Evolutionary conservation across 37 sponge, comb jelly and placozoan genomes (phyloP), one percentile per base, ranked within the genome.

Genomic region (Dysidea cf. avara): DNA sequence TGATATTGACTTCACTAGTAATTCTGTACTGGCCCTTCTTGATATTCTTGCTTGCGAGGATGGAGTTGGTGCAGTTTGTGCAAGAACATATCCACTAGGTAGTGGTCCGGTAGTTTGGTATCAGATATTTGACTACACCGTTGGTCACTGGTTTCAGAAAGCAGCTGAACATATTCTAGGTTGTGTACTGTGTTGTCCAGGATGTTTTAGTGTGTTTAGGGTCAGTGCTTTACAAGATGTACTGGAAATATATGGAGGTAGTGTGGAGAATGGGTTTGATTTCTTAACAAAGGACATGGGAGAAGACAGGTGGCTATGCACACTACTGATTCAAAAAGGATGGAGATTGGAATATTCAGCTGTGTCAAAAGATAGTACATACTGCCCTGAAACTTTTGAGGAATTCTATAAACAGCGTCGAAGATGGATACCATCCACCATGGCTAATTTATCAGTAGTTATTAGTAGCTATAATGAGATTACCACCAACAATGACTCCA

Each of bases 201-300:
- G n/a, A n/a, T n/a, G n/a, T n/a, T n/a, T n/a, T n/a, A n/a, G n/a
- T n/a, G n/a, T n/a, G n/a, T n/a, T n/a, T n/a, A n/a, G n/a, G n/a
- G n/a, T n/a, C n/a, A 86, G 84, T 5, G 90, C 95, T 53, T 49
- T 94, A 32, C 39, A 71, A 39, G 72, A 75, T 14, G 87, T 83
- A 22, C 67, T 94, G 38, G 74, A 79, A 12, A 71, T 54, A 13
- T 94, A 94, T 70, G 73, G 80, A 20, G 36, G 73, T 3, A 81
- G 77, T 2, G 95, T 83, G n/a, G n/a, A n/a, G n/a, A n/a, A n/a
- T n/a, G n/a, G n/a, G n/a, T n/a, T n/a, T n/a, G n/a, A n/a, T n/a
- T n/a, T n/a, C n/a, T n/a, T n/a, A n/a, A n/a, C 74, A 46, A 89
- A 94, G 59, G 95, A 94, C 74, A 94, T 94, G 95, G 95, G 95